Percentiles rank a stretch among this genome's conserved stretches.
Conservation (phyloP, 2,888 invertebrate species). For the Ormyrus pomaceus region DNA sequence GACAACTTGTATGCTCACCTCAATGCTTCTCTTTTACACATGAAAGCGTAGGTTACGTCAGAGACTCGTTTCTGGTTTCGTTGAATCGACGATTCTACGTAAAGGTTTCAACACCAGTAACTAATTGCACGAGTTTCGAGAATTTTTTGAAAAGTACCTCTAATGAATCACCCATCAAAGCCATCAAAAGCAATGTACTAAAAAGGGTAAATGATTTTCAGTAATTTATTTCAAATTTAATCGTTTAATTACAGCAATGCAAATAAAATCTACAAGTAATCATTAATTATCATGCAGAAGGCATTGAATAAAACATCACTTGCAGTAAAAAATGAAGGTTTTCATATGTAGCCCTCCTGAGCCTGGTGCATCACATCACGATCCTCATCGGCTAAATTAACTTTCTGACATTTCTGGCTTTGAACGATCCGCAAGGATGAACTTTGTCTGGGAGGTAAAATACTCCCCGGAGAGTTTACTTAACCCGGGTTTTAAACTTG, state of each 20-base stretch:
- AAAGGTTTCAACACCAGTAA: no score
- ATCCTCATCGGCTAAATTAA: conserved; percentile 13
- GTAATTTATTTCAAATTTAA: no score
- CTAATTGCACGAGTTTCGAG: no score
- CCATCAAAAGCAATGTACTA: no score
- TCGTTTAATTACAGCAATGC: no score
- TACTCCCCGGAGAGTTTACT: conserved; percentile 59
- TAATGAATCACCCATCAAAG: no score
- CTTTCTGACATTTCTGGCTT: conserved; percentile 1
- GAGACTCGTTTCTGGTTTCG: not conserved
- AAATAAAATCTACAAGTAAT: no score
- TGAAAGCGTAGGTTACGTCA: not conserved
- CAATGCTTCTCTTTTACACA: not conserved
- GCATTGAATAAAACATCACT: no score
- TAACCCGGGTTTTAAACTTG: conserved; percentile 56
- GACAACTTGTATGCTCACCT: not conserved
- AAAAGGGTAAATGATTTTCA: no score
- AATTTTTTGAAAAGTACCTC: no score
- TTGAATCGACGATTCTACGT: not conserved
- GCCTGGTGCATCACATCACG: not conserved
- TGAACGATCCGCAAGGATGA: not conserved
- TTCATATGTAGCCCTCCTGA: not conserved
- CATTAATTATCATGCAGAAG: no score
- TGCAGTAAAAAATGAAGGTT: no score
- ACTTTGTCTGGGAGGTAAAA: conserved; percentile 8